Percentiles rank a stretch among this genome's conserved stretches.
Conservation (phyloP, 2,888 invertebrate genomes). For the Lasius platythorax region DNA sequence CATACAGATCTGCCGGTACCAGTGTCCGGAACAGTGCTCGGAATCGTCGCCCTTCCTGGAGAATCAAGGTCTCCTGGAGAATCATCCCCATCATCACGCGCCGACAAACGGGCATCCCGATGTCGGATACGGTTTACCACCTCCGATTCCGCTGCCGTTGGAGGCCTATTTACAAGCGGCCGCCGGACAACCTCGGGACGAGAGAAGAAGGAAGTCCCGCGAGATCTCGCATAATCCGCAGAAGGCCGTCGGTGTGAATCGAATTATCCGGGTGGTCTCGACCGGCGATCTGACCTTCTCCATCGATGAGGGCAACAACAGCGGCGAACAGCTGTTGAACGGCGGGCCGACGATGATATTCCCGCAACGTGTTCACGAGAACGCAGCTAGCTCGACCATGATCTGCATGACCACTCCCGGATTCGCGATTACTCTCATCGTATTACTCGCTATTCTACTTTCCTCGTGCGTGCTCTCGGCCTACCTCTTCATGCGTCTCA, state of each 20-base stretch:
- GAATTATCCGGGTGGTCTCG: constrained; percentile 96
- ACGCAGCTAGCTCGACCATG: constrained; percentile 84
- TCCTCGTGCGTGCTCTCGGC: constrained; percentile 95
- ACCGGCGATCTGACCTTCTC: constrained; percentile 96
- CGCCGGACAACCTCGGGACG: constrained; percentile 90
- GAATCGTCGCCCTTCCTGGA: constrained; percentile 87
- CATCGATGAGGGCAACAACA: constrained; percentile 89
- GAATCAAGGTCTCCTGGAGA: constrained; percentile 86
- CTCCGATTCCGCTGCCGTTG: constrained; percentile 88
- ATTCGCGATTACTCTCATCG: constrained; percentile 94
- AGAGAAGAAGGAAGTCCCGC: constrained; percentile 90
- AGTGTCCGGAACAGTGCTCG: constrained; percentile 97
- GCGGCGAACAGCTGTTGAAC: constrained; percentile 80
- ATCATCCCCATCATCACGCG: constrained; percentile 84
- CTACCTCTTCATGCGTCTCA: constrained; percentile 93
- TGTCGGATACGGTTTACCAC: constrained; percentile 90
- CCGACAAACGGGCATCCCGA: constrained; percentile 86
- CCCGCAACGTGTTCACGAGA: constrained; percentile 88
- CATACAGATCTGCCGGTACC: constrained; percentile 96
- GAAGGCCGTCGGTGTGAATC: constrained; percentile 95
- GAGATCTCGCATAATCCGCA: constrained; percentile 88
- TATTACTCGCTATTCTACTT: constrained; percentile 93
- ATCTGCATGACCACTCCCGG: constrained; percentile 98
- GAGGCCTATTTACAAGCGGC: constrained; percentile 89
- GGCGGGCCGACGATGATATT: constrained; percentile 90